Percentiles rank a stretch among this genome's conserved stretches.
Conservation (phyloP, 2,888 invertebrate species). For the Papilio demoleus region DNA sequence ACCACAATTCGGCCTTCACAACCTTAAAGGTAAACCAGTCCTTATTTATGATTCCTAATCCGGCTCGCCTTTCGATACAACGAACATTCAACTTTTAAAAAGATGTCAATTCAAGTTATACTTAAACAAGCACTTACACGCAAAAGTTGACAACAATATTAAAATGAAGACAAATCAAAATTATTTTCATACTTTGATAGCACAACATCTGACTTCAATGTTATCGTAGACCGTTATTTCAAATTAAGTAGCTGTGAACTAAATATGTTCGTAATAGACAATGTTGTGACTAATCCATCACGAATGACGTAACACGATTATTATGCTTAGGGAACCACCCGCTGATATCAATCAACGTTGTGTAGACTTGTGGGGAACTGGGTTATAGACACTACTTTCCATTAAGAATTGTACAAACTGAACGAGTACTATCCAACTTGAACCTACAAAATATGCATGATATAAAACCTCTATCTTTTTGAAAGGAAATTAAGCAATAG, state of each 20-base stretch:
- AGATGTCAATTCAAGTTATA: not conserved
- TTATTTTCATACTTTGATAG: too few species aligned
- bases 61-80: slow-evolving; percentile 21
- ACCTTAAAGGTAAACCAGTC: slow-evolving; percentile 25
- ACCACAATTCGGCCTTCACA: slow-evolving; percentile 31
- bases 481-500: too few species aligned
- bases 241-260: not conserved
- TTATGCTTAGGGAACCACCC: slow-evolving; percentile 13
- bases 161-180: too few species aligned
- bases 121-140: too few species aligned
- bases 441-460: too few species aligned
- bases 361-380: not conserved
- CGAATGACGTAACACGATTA: not conserved
- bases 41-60: slow-evolving; percentile 10
- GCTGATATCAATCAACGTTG: not conserved
- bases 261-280: slow-evolving; percentile 6
- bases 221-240: slow-evolving; percentile 10
- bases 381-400: not conserved
- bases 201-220: too few species aligned
- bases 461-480: too few species aligned
- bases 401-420: not conserved
- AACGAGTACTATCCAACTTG: too few species aligned
- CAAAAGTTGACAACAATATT: not conserved
- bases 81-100: not conserved
- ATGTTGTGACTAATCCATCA: slow-evolving; percentile 25